A percentile compares a stretch with the other conserved stretches of the same genome.
phyloP scores from a whole-genome alignment of 2,113 vertebrate genomes.

The Lucifuga dentata region DNA sequence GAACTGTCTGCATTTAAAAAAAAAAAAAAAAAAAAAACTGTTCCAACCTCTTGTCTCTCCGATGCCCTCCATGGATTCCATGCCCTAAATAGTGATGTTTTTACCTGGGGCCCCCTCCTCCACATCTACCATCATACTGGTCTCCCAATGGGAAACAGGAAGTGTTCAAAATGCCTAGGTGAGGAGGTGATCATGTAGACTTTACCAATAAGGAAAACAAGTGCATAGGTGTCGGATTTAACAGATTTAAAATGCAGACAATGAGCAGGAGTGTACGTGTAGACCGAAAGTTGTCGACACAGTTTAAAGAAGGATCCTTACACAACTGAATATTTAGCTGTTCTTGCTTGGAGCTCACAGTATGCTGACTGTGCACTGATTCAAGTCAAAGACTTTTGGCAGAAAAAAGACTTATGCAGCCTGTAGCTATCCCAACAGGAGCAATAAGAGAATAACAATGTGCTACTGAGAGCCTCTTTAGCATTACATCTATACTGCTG shows the following conservation, averaged over 20 bases:
- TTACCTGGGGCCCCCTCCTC: constrained; percentile 80
- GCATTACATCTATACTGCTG: constrained; percentile 63
- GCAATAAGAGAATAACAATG: constrained; percentile 73
- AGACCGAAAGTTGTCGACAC: constrained; percentile 57
- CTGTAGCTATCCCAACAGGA: constrained; percentile 76
- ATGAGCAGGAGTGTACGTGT: constrained; percentile 30
- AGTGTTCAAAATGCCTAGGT: constrained; percentile 70
- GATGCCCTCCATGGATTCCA: constrained; percentile 81
- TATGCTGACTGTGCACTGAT: constrained; percentile 75
- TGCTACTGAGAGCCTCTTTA: constrained; percentile 64
- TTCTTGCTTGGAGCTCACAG: constrained; percentile 70
- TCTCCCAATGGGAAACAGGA: constrained; percentile 67
- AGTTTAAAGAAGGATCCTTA: constrained; percentile 55
- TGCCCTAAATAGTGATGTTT: constrained; percentile 86
- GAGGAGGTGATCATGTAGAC: constrained; percentile 47
- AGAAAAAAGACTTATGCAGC: constrained; percentile 59
- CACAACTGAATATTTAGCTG: constrained; percentile 66
- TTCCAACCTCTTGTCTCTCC: constrained; percentile 79
- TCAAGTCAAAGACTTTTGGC: constrained; percentile 74
- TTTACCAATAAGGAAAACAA: constrained; percentile 62
- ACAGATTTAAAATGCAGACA: constrained; percentile 49
- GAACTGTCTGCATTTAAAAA: constrained; percentile 73
- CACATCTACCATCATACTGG: constrained; percentile 40
- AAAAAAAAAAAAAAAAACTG: constrained; percentile 78
- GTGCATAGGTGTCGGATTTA: constrained; percentile 45